A percentile compares a stretch with the other conserved stretches of the same genome.
Conservation (phyloP, 2,113 vertebrate species). For the Microtus richardsoni region DNA sequence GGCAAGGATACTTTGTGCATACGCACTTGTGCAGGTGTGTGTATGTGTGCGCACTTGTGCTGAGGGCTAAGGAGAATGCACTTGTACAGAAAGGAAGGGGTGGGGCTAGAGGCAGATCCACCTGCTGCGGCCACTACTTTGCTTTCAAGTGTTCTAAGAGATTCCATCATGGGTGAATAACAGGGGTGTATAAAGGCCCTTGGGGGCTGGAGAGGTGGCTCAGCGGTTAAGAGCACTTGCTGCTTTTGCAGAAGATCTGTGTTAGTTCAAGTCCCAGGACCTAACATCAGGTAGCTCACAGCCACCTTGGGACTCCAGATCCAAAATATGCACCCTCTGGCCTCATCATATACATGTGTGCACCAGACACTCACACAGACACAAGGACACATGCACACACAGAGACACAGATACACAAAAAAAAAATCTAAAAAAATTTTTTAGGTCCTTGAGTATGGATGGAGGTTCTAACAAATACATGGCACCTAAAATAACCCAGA, state of each 20-base stretch:
- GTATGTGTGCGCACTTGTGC: neutral
- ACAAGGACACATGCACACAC: neutral
- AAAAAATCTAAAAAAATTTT: neutral
- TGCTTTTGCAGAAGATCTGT: neutral
- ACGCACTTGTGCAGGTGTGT: neutral
- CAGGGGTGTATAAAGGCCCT: neutral
- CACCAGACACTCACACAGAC: neutral
- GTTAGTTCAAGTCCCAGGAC: neutral
- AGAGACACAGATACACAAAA: neutral
- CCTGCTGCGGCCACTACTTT: neutral
- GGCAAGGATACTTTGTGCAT: neutral
- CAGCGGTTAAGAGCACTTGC: neutral
- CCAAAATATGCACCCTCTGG: neutral
- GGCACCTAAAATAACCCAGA: neutral
- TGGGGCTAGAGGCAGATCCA: neutral
- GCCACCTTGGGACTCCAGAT: neutral
- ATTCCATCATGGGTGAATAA: neutral
- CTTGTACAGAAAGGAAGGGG: neutral
- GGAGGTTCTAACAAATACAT: neutral
- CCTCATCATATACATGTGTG: neutral
- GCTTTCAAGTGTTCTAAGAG: neutral
- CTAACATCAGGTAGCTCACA: neutral
- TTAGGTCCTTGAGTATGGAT: neutral
- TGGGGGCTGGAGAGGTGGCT: neutral
- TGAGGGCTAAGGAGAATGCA: neutral